Conservation (phyloP, 2,113 vertebrate genomes). For the Nothocercus julius region DNA sequence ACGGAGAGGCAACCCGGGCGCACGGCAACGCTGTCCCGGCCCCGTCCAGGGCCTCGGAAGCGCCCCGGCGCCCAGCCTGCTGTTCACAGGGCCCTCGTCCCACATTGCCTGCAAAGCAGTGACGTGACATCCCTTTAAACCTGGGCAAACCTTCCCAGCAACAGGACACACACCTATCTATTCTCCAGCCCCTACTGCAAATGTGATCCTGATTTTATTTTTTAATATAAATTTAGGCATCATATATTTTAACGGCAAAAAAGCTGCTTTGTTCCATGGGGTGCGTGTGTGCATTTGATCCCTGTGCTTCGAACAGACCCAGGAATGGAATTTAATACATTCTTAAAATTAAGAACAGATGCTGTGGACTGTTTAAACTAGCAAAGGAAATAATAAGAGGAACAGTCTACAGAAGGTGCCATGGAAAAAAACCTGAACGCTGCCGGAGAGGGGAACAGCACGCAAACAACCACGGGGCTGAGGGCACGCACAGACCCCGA, state of each 20-base stretch:
- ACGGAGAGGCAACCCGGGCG: not conserved
- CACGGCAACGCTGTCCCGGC: not conserved
- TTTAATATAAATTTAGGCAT: not conserved
- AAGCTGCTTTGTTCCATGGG: conserved; percentile 39
- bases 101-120: rapidly evolving
- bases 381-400: conserved; percentile 56
- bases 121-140: rapidly evolving
- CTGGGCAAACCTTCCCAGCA: not conserved
- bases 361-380: conserved; percentile 54
- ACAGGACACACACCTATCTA: rapidly evolving
- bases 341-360: conserved; percentile 73
- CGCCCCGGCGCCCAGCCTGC: rapidly evolving
- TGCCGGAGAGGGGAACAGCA: conserved; percentile 4
- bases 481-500: not conserved
- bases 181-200: not conserved
- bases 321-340: conserved; percentile 68
- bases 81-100: not conserved
- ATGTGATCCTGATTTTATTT: not conserved
- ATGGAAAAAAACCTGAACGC: not conserved
- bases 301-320: conserved; percentile 52
- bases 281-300: conserved; percentile 15
- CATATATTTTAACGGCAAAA: conserved; percentile 51
- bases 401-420: conserved; percentile 49
- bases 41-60: not conserved
- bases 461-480: not conserved